These are phyloP conservation scores for Nephila pilipes DNA, from an alignment of 1,140 invertebrate genomes.

Conservation along the genomic window DNA sequence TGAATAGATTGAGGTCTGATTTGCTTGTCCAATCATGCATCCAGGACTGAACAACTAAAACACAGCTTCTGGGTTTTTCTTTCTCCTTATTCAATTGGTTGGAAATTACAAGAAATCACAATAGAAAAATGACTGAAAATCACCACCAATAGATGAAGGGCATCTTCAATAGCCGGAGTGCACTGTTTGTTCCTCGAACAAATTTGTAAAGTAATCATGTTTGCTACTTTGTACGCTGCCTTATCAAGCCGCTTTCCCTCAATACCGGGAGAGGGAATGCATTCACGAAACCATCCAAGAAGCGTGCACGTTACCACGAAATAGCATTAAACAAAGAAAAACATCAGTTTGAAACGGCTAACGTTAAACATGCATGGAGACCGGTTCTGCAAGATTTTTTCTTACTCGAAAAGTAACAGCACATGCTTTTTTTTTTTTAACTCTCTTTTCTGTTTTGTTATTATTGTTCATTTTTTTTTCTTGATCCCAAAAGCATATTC, in stretches of 20 bases:
- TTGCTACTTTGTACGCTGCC: constrained; percentile 21
- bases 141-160: background rate
- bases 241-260: background rate
- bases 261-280: constrained; percentile 10
- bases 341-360: constrained; percentile 21
- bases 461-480: background rate
- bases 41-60: background rate
- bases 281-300: background rate
- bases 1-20: background rate
- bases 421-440: background rate
- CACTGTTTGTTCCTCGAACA: background rate
- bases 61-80: background rate
- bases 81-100: background rate
- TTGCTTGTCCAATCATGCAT: constrained; percentile 2
- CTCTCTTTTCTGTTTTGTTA: constrained; percentile 18
- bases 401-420: constrained; percentile 25
- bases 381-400: constrained; percentile 60
- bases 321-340: constrained; percentile 48
- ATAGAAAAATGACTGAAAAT: constrained; percentile 1
- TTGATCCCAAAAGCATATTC: background rate
- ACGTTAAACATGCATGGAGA: constrained; percentile 49
- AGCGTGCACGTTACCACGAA: constrained; percentile 41
- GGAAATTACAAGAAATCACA: background rate
- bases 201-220: constrained; percentile 27
- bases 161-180: background rate